These are phyloP conservation scores for Limnephilus auricula DNA, from an alignment of 2,888 invertebrate genomes.

Conservation along the genomic window DNA sequence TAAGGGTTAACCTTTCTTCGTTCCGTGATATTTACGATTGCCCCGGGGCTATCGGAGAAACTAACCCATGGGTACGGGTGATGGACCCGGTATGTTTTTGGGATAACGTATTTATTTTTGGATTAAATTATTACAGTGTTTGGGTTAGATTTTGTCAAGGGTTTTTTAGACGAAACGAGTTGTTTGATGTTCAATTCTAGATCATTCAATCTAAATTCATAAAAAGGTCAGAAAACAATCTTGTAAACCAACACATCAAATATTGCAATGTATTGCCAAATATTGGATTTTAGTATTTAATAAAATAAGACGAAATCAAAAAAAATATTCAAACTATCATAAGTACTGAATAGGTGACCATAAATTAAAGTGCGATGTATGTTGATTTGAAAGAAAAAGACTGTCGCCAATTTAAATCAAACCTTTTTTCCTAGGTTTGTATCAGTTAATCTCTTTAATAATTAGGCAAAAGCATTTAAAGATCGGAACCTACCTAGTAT, in stretches of 20 bases:
- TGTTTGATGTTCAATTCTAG: not conserved
- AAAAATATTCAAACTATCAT: too few species aligned
- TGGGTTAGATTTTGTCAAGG: not conserved
- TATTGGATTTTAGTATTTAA: too few species aligned
- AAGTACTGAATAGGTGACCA: too few species aligned
- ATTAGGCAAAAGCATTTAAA: too few species aligned
- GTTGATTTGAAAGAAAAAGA: too few species aligned
- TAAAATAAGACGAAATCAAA: too few species aligned
- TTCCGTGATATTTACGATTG: constrained; percentile 6
- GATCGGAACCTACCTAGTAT: too few species aligned
- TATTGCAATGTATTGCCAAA: too few species aligned
- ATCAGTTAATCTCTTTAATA: too few species aligned
- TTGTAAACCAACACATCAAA: not conserved
- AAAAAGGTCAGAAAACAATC: not conserved
- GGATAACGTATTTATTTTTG: not conserved
- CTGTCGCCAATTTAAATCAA: too few species aligned
- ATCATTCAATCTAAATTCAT: not conserved
- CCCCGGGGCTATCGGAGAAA: not conserved
- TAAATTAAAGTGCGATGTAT: too few species aligned
- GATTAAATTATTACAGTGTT: not conserved
- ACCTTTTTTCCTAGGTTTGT: too few species aligned
- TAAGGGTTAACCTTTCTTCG: constrained; percentile 1
- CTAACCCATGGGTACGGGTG: not conserved
- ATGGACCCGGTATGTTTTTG: not conserved
- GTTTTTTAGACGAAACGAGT: not conserved